These are phyloP conservation scores for Pachymerium ferrugineum DNA, from an alignment of 2,888 invertebrate genomes.

Conservation along the genomic window DNA sequence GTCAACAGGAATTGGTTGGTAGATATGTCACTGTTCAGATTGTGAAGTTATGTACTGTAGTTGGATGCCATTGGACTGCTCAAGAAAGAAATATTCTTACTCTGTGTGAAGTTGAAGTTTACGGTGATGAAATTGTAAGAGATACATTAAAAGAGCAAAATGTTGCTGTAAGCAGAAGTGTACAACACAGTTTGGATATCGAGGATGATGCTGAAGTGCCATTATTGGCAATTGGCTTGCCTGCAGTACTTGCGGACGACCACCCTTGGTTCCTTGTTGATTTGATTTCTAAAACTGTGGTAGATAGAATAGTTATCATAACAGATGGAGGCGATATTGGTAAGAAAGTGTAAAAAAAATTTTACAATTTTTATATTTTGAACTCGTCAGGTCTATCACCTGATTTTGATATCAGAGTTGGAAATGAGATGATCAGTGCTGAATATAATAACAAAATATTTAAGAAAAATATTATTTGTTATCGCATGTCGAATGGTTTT, in stretches of 20 bases:
- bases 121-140: not conserved
- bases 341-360: not conserved
- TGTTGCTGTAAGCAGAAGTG: not conserved
- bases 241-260: too few relatives aligned
- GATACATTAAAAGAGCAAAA: not conserved
- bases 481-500: not conserved
- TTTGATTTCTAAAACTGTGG: not conserved
- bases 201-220: too few relatives aligned
- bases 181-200: too few relatives aligned
- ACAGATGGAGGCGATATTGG: not conserved
- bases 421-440: not conserved
- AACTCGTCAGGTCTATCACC: not conserved
- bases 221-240: too few relatives aligned
- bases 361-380: not conserved
- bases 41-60: not conserved
- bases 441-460: not conserved
- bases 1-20: not conserved
- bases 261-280: not conserved
- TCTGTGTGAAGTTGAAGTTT: not conserved
- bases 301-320: not conserved
- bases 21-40: slow-evolving; percentile 22
- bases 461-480: not conserved
- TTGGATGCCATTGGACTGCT: not conserved
- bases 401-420: not conserved
- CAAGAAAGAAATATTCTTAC: not conserved